Base-by-base conservation (phyloP, 1,140 invertebrate genomes). In the Orussus abietinus region DNA sequence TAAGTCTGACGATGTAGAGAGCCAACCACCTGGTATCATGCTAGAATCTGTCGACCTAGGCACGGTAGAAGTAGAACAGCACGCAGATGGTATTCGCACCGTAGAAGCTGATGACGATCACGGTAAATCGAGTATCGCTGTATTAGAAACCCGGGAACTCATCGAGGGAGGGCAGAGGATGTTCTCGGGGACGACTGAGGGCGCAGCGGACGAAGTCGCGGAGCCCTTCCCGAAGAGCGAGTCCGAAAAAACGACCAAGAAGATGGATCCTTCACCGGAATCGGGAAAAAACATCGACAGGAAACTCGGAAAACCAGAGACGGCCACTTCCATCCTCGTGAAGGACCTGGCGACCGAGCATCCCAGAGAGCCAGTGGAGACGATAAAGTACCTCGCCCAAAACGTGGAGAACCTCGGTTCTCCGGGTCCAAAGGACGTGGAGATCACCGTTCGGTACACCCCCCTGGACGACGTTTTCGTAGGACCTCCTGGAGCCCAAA, bases 61-160 rank as follows among this genome's bases (percentile, higher is more conserved):
- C 70, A 72, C 69, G 60, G 63, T 74, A 74, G 70, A 70, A 55
- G 44, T 72, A 72, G 66, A 54, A 55, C 38, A 59, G 66, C 68
- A 72, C 66, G 31, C 53, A 51, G 66, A 59, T 39, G 53, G 47
- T 64, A 69, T 42, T 45, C 47, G 53, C 61, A 72, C 64, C 49
- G 54, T 72, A 70, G 64, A 64, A 41, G 38, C 51, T 47, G 38
- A 41, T 45, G 42, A 57, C 50, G 28, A 59, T 38, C 38, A 45
- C 51, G 44, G 59, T 60, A 39, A 58, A 49, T 44, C 26, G 35
- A 38, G 39, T 62, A 39, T 61, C 51, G 26, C 49, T 57, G 13
- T 59, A 32, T 53, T 59, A 59, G 56, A 59, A 25, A 13, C 12
- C 9, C n/a, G 33, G 41, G 7, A 40, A 15, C 21, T 17, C 9